Conservation (phyloP, 2,113 vertebrate genomes). For the Thalassoma bifasciatum region DNA sequence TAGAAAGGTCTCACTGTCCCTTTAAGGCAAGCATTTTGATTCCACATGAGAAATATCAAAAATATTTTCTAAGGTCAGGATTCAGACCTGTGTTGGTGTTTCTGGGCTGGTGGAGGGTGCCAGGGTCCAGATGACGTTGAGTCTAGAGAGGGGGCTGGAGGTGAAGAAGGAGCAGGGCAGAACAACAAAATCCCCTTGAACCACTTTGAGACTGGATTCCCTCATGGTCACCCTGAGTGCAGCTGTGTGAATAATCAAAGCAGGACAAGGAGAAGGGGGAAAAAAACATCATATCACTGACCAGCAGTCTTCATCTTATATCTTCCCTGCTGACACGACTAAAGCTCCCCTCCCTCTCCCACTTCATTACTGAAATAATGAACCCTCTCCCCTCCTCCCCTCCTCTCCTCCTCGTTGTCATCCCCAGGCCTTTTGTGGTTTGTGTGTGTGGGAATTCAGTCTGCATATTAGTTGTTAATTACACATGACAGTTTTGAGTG, state of each 20-base stretch:
- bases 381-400: slow-evolving; percentile 17
- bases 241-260: slow-evolving; percentile 27
- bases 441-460: slow-evolving; percentile 53
- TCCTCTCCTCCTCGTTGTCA: background rate
- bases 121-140: slow-evolving; percentile 87
- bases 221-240: slow-evolving; percentile 81
- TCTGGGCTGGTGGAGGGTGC: slow-evolving; percentile 77
- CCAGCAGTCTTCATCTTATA: background rate
- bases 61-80: background rate
- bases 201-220: slow-evolving; percentile 77
- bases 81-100: slow-evolving; percentile 81
- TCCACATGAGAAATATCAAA: background rate
- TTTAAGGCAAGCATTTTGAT: too few species aligned
- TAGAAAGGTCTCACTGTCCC: too few species aligned
- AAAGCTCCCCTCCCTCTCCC: slow-evolving; percentile 7
- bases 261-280: background rate
- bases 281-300: background rate
- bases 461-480: slow-evolving; percentile 75
- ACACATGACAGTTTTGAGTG: slow-evolving; percentile 76
- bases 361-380: slow-evolving; percentile 75
- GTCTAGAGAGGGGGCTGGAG: slow-evolving; percentile 77
- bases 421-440: slow-evolving; percentile 56
- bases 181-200: slow-evolving; percentile 77
- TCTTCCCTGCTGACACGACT: slow-evolving; percentile 10
- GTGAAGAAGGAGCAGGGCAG: slow-evolving; percentile 86